Evolutionary conservation across 2,113 vertebrate species (phyloP).

Genomic region (Takifugu bimaculatus): DNA sequence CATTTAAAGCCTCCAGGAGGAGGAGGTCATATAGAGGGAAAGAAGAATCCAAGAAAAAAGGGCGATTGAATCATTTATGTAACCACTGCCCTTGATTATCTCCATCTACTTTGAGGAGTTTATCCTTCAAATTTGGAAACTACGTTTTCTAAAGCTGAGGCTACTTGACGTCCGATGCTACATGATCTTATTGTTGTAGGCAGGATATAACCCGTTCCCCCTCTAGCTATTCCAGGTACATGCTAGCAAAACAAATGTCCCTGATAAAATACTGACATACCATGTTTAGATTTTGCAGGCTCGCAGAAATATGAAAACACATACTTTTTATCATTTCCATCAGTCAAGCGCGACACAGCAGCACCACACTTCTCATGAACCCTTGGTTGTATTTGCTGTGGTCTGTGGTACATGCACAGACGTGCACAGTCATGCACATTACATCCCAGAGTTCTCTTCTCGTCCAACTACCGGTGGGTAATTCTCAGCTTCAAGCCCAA

Average conservation of each 20-base stretch:
- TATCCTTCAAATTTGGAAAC: slow-evolving; percentile 35
- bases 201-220: slow-evolving; percentile 38
- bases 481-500: slow-evolving; percentile 27
- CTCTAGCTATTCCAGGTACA: slow-evolving; percentile 41
- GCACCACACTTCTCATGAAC: slow-evolving; percentile 1
- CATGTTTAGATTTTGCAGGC: slow-evolving; percentile 36
- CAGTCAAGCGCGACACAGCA: slow-evolving; percentile 13
- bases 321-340: slow-evolving; percentile 36
- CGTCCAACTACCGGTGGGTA: slow-evolving; percentile 37
- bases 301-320: not conserved
- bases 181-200: slow-evolving; percentile 50
- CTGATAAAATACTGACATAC: slow-evolving; percentile 39
- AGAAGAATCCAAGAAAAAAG: slow-evolving; percentile 35
- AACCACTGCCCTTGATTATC: slow-evolving; percentile 25
- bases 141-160: slow-evolving; percentile 32
- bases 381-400: slow-evolving; percentile 18
- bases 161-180: slow-evolving; percentile 23
- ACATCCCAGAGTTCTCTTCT: slow-evolving; percentile 22
- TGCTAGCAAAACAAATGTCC: slow-evolving; percentile 38
- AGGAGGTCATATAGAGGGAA: slow-evolving; percentile 16
- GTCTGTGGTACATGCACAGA: slow-evolving; percentile 4
- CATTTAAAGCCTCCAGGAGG: slow-evolving; percentile 45
- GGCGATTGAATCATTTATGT: slow-evolving; percentile 24
- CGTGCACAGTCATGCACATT: slow-evolving; percentile 6
- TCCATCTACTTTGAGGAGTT: slow-evolving; percentile 48